Evolutionary conservation across 2,888 invertebrate species (phyloP).

Genomic region (Rhaphigaster nebulosa): DNA sequence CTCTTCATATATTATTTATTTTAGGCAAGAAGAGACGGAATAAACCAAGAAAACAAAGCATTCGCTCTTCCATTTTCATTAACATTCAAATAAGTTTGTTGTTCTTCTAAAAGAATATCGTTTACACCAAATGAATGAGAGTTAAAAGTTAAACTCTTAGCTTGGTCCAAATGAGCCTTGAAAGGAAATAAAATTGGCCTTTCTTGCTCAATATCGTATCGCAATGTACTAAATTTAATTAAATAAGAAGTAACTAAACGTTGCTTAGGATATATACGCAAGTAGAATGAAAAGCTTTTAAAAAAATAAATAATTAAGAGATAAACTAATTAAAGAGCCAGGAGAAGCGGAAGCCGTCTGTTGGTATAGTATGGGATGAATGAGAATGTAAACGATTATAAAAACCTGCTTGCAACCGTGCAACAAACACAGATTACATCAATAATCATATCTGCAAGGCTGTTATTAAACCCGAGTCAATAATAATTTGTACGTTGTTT

Average conservation of each 20-base stretch:
- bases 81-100: too few species aligned
- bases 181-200: too few species aligned
- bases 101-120: too few species aligned
- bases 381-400: constrained; percentile 36
- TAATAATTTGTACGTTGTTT: constrained; percentile 44
- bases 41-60: too few species aligned
- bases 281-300: neutral
- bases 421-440: constrained; percentile 23
- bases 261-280: neutral
- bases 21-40: too few species aligned
- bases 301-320: neutral
- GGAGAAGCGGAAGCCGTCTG: neutral
- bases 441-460: constrained; percentile 15
- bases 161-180: too few species aligned
- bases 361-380: constrained; percentile 1
- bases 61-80: too few species aligned
- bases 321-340: neutral
- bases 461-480: constrained; percentile 33
- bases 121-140: too few species aligned
- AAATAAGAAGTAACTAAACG: neutral
- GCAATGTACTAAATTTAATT: neutral
- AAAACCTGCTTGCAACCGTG: constrained; percentile 16
- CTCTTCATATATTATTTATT: too few species aligned
- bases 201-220: neutral
- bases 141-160: too few species aligned